Base-by-base conservation (phyloP, 2,888 invertebrate genomes). In the Microdon myrmicae region DNA sequence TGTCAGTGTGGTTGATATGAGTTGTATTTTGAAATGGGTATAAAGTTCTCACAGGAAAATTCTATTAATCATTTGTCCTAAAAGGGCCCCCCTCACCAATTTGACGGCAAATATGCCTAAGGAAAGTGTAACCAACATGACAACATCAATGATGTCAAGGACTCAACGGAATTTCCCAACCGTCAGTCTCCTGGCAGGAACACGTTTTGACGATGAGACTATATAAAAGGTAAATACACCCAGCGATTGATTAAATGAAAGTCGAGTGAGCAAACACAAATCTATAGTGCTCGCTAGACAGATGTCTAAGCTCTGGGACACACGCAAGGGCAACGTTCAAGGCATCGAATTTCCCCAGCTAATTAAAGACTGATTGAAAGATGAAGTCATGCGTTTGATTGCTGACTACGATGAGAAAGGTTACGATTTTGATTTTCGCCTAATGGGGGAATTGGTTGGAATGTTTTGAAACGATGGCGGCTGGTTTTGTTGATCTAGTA, bases 311-410 rank as follows among this genome's bases (percentile, higher is more conserved):
- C 60, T 60, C 41, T 37, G 39, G n/a, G n/a, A n/a, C n/a, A n/a
- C n/a, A n/a, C n/a, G n/a, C n/a, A n/a, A n/a, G n/a, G n/a, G n/a
- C n/a, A n/a, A n/a, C n/a, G n/a, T 22, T 45, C 10, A 28, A 60
- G 47, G 35, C 20, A 23, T 32, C 25, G 34, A 45, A 56, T 56
- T 64, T 64, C 44, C 38, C 44, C 37, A 56, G 56, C 61, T 64
- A 64, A 64, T 64, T 64, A 64, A 49, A 49, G 61, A 51, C 51
- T 64, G 56, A 64, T 64, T 61, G 61, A 51, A 56, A 51, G 51
- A 49, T 56, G 61, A 45, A 64, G 56, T 51, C 56, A 64, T 64
- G 61, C 61, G 41, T 49, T 64, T 64, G 61, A 64, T 56, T 64
- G 35, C 45, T 25, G 37, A 41, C 29, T n/a, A n/a, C n/a, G 39